Evolutionary conservation across 2,888 invertebrate genomes (phyloP).

Genomic region (Sphaeridia pumilis): DNA sequence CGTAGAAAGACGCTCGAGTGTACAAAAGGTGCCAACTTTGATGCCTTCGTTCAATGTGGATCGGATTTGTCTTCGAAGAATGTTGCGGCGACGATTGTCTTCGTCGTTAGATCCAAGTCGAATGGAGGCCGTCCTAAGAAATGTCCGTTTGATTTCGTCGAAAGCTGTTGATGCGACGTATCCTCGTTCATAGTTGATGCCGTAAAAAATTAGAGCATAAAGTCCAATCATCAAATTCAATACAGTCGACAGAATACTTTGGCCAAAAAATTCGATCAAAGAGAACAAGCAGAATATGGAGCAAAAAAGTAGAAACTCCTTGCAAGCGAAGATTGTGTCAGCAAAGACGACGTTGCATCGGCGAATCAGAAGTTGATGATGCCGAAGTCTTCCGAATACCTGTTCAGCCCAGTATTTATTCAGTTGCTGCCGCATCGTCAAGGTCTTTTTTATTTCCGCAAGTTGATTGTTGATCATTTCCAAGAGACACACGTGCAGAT

Average conservation of each 20-base stretch:
- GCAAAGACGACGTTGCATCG: neutral
- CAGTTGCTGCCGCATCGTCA: no score
- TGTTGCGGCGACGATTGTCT: no score
- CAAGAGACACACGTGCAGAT: neutral
- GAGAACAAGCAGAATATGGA: neutral
- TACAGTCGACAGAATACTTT: neutral
- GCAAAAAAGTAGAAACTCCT: neutral
- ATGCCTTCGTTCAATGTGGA: no score
- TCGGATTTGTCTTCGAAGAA: neutral
- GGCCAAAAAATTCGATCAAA: neutral
- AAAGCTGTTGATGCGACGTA: neutral
- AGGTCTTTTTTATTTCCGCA: no score
- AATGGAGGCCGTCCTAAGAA: neutral
- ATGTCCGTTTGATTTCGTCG: neutral
- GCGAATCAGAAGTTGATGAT: neutral
- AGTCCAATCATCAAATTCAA: neutral
- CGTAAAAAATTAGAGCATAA: neutral
- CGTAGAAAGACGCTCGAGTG: no score
- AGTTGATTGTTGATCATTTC: neutral
- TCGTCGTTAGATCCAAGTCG: no score
- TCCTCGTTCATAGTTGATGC: neutral
- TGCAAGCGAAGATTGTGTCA: neutral
- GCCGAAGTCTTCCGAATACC: no score
- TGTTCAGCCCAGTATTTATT: no score
- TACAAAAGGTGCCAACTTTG: no score